phyloP scores from a whole-genome alignment of 2,888 invertebrate species.

The Cryptocheilus praepositus region DNA sequence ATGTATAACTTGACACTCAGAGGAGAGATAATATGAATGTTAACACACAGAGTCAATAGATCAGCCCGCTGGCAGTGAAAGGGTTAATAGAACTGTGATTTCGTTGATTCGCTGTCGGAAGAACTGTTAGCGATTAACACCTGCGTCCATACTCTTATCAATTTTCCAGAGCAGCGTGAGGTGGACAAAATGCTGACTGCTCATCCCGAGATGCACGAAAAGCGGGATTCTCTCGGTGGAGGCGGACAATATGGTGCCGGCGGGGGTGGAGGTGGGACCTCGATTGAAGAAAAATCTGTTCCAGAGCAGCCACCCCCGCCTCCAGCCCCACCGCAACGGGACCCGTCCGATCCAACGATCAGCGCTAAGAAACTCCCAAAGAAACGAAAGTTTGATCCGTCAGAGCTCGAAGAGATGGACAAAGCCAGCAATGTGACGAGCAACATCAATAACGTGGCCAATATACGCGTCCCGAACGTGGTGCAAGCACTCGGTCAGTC shows the following conservation, averaged over 20 bases:
- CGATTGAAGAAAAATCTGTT: constrained; percentile 68
- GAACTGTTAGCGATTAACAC: background rate
- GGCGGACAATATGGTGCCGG: constrained; percentile 68
- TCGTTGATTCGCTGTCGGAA: too few species aligned
- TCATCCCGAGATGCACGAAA: constrained; percentile 71
- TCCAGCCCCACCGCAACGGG: constrained; percentile 78
- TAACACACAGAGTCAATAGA: too few species aligned
- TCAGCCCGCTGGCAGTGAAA: too few species aligned
- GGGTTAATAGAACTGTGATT: too few species aligned
- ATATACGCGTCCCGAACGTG: constrained; percentile 56
- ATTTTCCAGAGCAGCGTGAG: constrained; percentile 68
- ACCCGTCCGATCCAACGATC: constrained; percentile 71
- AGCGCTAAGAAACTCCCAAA: constrained; percentile 88
- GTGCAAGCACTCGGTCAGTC: constrained; percentile 52
- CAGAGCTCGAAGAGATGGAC: constrained; percentile 84
- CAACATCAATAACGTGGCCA: constrained; percentile 74
- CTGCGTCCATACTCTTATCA: background rate
- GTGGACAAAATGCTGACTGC: constrained; percentile 72
- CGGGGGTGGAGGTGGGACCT: constrained; percentile 67
- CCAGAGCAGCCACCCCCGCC: constrained; percentile 72
- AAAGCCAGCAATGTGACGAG: constrained; percentile 69
- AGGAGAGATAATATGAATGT: too few species aligned
- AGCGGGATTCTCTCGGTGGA: constrained; percentile 67
- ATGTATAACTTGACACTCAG: too few species aligned
- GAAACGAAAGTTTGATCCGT: constrained; percentile 91